Conservation (phyloP, 2,113 vertebrate genomes). For the Larimichthys crocea region DNA sequence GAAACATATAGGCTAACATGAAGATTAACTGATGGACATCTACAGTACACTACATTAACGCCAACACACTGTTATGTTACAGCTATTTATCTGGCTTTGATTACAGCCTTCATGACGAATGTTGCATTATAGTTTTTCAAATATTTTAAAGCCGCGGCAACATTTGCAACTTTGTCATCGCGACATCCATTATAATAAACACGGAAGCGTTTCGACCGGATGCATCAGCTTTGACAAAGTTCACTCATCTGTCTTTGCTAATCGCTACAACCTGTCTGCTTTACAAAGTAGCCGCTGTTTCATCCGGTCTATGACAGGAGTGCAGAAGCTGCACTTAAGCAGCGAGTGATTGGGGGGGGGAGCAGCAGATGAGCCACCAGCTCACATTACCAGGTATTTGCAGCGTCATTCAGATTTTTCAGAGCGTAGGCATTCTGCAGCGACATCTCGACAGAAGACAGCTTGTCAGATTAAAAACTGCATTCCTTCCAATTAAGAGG, state of each 20-base stretch:
- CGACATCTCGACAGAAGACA: conserved; percentile 46
- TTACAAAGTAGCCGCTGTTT: conserved; percentile 32
- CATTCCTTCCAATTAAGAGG: conserved; percentile 52
- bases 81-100: not conserved
- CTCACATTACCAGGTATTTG: conserved; percentile 42
- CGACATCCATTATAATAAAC: conserved; percentile 15
- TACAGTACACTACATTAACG: no score
- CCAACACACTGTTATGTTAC: not conserved
- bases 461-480: conserved; percentile 60
- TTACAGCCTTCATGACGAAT: not conserved
- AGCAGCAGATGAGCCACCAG: conserved; percentile 60
- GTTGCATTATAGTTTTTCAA: not conserved
- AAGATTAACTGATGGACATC: not conserved
- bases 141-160: not conserved
- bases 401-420: conserved; percentile 57
- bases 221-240: conserved; percentile 36
- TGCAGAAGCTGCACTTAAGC: conserved; percentile 31
- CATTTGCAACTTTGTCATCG: conserved; percentile 17
- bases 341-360: conserved; percentile 16
- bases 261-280: conserved; percentile 10
- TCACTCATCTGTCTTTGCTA: conserved; percentile 34
- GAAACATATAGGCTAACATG: not conserved
- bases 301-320: conserved; percentile 32
- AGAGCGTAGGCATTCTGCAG: conserved; percentile 36
- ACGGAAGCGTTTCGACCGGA: not conserved